Evolutionary conservation across 2,797 vertebrate genomes (phyloP).

Genomic region (Enteromius fasciolatus): DNA sequence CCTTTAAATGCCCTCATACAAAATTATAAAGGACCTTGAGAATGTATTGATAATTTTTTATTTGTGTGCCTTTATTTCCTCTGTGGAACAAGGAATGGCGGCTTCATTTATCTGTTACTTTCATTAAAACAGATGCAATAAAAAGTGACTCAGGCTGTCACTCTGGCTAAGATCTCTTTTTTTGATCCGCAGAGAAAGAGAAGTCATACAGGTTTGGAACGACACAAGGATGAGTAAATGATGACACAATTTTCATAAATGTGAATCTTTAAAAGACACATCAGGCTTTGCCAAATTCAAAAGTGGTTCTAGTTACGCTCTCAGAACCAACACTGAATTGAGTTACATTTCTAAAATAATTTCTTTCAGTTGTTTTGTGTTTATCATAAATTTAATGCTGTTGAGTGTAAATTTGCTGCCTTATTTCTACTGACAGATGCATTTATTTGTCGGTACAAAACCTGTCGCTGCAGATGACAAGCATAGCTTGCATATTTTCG

Average conservation of each 20-base stretch:
- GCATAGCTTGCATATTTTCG: not conserved
- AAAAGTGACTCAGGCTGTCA: constrained; percentile 2
- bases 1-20: not conserved
- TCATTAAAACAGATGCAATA: not conserved
- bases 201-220: not conserved
- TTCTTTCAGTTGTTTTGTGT: not conserved
- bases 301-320: not conserved
- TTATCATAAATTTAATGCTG: not conserved
- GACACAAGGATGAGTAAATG: not conserved
- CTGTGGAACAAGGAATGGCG: not conserved
- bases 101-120: not conserved
- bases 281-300: not conserved
- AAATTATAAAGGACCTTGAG: not conserved
- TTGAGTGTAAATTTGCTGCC: not conserved
- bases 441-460: not conserved
- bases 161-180: not conserved
- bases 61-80: not conserved
- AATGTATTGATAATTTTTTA: not conserved
- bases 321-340: not conserved
- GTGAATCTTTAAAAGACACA: not conserved
- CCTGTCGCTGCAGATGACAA: not conserved
- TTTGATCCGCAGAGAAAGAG: not conserved
- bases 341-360: not conserved
- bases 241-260: not conserved
- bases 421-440: not conserved